phyloP scores from a whole-genome alignment of 2,797 vertebrate species.

The Podarcis lilfordi region DNA sequence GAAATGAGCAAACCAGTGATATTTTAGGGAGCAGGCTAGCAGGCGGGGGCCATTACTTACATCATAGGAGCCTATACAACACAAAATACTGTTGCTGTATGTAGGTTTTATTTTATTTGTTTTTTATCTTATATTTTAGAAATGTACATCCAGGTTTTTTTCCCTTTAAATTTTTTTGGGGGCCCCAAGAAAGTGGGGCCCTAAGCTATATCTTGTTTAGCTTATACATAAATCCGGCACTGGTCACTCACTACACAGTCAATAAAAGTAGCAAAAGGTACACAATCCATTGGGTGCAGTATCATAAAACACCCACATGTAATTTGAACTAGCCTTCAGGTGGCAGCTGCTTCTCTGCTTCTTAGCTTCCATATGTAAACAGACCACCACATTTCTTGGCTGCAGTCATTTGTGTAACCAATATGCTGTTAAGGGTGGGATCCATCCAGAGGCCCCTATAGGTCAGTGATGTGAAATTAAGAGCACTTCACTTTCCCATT shows the following conservation, averaged over 20 bases:
- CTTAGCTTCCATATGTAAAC: constrained; percentile 4
- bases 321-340: not conserved
- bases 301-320: not conserved
- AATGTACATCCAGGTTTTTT: no score
- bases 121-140: no score
- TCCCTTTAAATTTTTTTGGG: no score
- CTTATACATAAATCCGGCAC: no score
- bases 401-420: not conserved
- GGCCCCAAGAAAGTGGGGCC: no score
- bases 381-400: not conserved
- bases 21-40: no score
- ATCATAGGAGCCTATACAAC: no score
- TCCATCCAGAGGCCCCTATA: not conserved
- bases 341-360: not conserved
- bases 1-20: no score
- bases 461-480: not conserved
- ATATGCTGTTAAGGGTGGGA: not conserved
- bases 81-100: no score
- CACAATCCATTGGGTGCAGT: not conserved
- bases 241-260: not conserved
- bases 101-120: no score
- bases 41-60: no score
- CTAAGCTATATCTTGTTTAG: no score
- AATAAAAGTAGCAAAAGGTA: not conserved
- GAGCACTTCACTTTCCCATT: constrained; percentile 25